Base-by-base conservation (phyloP, 1,140 invertebrate species). In the Zeugodacus cucurbitae region DNA sequence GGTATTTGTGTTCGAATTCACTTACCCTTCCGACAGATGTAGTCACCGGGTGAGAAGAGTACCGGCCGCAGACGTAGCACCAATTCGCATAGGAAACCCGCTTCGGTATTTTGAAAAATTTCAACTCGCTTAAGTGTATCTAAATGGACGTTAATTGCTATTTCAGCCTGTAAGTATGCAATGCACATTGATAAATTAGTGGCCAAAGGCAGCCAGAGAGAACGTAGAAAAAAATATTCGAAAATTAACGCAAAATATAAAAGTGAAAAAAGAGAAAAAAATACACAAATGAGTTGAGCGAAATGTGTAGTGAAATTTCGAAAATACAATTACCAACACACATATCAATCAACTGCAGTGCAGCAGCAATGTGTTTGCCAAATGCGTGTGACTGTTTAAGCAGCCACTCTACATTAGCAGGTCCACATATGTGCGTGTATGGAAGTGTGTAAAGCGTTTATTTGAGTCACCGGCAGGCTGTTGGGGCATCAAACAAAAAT, bases 81-180 rank as follows among this genome's bases (percentile, higher is more conserved):
- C 88, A 99, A 95, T 94, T 99, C 98, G 94, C 98, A 99, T 34
- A 99, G 95, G 95, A 99, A 99, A 44, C 99, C 98, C 57, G 98
- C 98, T 94, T 99, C 99, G 5, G 99, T 99, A 94, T 99, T 99
- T 95, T 99, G 99, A 94, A 99, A 99, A 92, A 99, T 99, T 94
- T 99, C 98, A 90, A 99, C 98, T 92, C 98, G 96, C 94, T 98
- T 99, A 92, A 99, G 94, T 59, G 98, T 99, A 94, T 99, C 98
- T 94, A 99, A 95, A 94, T 99, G 98, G 89, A 99, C 98, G 94
- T 99, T 99, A 94, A 99, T 99, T 89, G 98, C 98, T 90, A 99
- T 99, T 95, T 99, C 99, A 58, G 98, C 98, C 93, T 93, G 89
- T 58, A 89, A 85, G 20, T 58, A 82, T 32, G 22, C 48, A 82